These are phyloP conservation scores for Octodonta nipae DNA, from an alignment of 2,888 invertebrate genomes.

Conservation along the genomic window DNA sequence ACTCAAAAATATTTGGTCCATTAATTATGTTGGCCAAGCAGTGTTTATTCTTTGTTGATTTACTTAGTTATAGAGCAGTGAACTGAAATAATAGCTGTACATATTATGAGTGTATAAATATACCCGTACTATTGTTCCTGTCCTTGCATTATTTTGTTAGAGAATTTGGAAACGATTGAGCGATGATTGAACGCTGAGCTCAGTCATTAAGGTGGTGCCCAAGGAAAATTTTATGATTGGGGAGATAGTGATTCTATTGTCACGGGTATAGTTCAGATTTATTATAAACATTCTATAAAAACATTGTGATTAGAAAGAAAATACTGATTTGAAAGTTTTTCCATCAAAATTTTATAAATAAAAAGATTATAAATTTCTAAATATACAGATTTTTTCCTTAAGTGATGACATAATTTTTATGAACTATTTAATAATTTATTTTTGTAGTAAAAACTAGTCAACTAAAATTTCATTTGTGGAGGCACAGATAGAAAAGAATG, in stretches of 20 bases:
- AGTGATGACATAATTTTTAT: constrained; percentile 16
- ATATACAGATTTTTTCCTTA: constrained; percentile 9
- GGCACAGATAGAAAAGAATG: too few species aligned
- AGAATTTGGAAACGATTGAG: too few species aligned
- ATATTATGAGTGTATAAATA: too few species aligned
- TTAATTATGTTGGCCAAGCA: too few species aligned
- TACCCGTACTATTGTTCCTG: too few species aligned
- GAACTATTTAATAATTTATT: constrained; percentile 18
- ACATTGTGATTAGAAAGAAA: constrained; percentile 26
- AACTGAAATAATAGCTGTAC: too few species aligned
- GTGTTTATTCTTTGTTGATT: too few species aligned
- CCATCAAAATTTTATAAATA: constrained; percentile 13
- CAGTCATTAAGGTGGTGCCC: constrained; percentile 17
- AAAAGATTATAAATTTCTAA: constrained; percentile 6
- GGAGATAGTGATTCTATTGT: constrained; percentile 18
- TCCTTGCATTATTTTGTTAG: too few species aligned
- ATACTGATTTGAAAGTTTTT: constrained; percentile 5
- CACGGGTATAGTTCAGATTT: constrained; percentile 23
- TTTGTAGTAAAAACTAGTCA: constrained; percentile 23
- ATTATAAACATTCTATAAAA: constrained; percentile 22
- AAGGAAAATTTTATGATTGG: constrained; percentile 12
- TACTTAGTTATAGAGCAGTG: too few species aligned
- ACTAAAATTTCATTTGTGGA: constrained; percentile 14
- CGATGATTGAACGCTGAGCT: too few species aligned
- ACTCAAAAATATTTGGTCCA: too few species aligned